Evolutionary conservation across 2,113 vertebrate species (phyloP).

Genomic region (Peromyscus maniculatus): DNA sequence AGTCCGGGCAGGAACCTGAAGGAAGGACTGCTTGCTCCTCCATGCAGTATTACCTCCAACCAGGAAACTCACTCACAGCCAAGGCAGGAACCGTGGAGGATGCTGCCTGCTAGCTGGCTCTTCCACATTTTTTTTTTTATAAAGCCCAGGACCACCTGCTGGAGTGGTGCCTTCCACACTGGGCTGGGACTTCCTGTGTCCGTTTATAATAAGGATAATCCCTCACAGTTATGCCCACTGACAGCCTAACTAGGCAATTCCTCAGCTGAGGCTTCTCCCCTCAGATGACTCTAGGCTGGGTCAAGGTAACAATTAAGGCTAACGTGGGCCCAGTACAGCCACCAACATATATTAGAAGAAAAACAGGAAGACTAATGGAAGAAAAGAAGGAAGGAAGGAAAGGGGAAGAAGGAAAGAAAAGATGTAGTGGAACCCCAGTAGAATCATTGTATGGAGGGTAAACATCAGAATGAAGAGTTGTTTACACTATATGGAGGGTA

Average conservation of each 20-base stretch:
- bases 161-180: background rate
- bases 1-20: no score
- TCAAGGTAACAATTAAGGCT: background rate
- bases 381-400: background rate
- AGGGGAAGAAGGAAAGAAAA: fast-evolving
- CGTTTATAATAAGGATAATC: background rate
- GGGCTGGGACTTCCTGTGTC: background rate
- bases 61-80: background rate
- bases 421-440: no score
- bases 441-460: no score
- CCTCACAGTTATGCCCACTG: background rate
- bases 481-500: no score
- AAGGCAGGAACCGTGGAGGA: background rate
- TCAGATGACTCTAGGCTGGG: background rate
- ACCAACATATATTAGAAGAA: background rate
- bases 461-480: no score
- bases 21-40: no score
- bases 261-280: background rate
- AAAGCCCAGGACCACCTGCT: background rate
- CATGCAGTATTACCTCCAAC: no score
- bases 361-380: background rate
- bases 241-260: background rate
- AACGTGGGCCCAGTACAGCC: background rate
- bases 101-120: no score
- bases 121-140: no score